Evolutionary conservation across 2,113 vertebrate species (phyloP).

Genomic region (Atrichornis clamosus): DNA sequence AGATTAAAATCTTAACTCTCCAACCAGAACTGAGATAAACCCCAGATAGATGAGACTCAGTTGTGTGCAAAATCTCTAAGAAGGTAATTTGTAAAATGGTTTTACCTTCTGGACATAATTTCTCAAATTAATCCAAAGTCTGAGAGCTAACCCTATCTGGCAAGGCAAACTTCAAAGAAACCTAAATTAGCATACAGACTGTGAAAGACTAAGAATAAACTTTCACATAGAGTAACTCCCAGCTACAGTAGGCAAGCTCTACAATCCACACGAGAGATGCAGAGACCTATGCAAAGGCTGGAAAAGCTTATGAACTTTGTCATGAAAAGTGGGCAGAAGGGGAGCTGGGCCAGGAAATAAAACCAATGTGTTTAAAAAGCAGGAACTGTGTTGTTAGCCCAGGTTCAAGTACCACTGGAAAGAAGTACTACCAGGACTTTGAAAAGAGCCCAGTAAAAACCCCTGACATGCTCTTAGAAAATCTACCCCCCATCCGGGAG

Average conservation of each 20-base stretch:
- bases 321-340: not conserved
- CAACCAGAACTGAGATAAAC: not conserved
- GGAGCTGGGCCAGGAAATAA: not conserved
- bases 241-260: not conserved
- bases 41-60: not conserved
- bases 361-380: not conserved
- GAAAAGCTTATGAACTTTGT: not conserved
- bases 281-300: not conserved
- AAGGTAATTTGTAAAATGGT: not conserved
- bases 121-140: constrained; percentile 18
- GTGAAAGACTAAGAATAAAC: not conserved
- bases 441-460: not conserved
- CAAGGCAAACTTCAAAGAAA: constrained; percentile 32
- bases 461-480: not conserved
- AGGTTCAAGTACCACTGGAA: not conserved
- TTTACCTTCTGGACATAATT: constrained; percentile 14
- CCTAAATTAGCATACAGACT: not conserved
- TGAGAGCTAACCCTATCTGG: not conserved
- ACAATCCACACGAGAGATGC: not conserved
- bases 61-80: constrained; percentile 5
- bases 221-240: not conserved
- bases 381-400: not conserved
- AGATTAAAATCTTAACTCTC: constrained; percentile 29
- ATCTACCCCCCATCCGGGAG: not conserved
- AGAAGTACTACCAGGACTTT: not conserved